Base-by-base conservation (phyloP, 2,113 vertebrate genomes). In the Ageneiosus marmoratus region DNA sequence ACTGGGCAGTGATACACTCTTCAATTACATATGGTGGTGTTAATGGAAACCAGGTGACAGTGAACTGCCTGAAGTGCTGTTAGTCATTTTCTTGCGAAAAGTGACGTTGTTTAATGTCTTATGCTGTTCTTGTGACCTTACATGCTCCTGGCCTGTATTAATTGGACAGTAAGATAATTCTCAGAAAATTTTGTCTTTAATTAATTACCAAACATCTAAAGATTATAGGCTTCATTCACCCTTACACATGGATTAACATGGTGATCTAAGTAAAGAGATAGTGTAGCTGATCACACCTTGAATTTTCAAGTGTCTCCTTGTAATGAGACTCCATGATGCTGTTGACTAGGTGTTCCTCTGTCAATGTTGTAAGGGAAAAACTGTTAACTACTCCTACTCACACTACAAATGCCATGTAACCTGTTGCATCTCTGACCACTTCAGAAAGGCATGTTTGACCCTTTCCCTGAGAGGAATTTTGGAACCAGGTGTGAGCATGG, bases 21-120 rank as follows among this genome's bases (percentile, higher is more conserved):
- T 51, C 63, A 79, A 32, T 69, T 87, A 75, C 77, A 81, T 84
- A 62, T 83, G 74, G 77, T 58, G 37, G 60, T n/a, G 44, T 29
- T 85, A 89, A 89, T 85, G 44, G 44, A 46, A 83, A 85, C 63
- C 87, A 89, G 84, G 77, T 84, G 83, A 46, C 55, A 82, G 67
- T 73, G 84, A 80, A 87, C 76, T 58, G 76, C 51, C 55, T 69
- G 32, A 65, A 79, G 69, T 53, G 56, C 80, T 87, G 82, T 78
- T 89, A 78, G 84, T 77, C 75, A 83, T 88, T 86, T 84, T 50
- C 58, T 32, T 53, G 56, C 44, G 56, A 82, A 83, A 67, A 87
- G 79, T 63, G n/a, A 3, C 69, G 29, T 81, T 41, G 34, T 88
- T 55, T 62, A 20, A 41, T 24, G 41, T 11, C 41, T 27, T 55